phyloP scores from a whole-genome alignment of 2,888 invertebrate species.

The Girardia tigrina region DNA sequence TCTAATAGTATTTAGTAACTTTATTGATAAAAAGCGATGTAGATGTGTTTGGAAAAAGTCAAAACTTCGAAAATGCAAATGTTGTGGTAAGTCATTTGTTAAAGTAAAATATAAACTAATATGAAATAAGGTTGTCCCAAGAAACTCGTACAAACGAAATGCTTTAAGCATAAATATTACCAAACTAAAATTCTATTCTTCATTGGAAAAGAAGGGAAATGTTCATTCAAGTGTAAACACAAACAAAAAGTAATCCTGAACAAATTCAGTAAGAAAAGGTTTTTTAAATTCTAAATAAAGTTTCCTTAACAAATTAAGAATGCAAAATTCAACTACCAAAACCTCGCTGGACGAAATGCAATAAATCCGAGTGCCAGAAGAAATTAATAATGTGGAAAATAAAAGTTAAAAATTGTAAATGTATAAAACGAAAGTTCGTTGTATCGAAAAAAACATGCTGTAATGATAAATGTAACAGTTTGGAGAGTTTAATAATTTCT shows the following conservation, averaged over 20 bases:
- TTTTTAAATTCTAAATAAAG: no score
- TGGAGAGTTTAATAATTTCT: neutral
- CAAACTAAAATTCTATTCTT: neutral
- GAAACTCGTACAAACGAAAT: neutral
- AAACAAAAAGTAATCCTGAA: no score
- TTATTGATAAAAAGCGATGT: neutral
- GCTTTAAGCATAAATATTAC: neutral
- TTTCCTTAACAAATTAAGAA: no score
- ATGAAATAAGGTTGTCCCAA: slow-evolving; percentile 25
- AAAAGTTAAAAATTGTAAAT: slow-evolving; percentile 25
- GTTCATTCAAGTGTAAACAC: no score
- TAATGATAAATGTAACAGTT: neutral
- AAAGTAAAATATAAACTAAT: neutral
- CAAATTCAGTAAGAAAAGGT: no score
- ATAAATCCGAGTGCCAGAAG: neutral
- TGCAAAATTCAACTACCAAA: neutral
- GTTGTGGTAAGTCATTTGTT: slow-evolving; percentile 17
- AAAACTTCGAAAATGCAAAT: slow-evolving; percentile 10
- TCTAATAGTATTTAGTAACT: neutral
- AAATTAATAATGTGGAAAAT: neutral
- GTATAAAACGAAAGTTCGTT: neutral
- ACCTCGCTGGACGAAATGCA: neutral
- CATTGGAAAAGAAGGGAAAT: no score
- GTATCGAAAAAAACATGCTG: neutral
- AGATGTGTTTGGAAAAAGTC: neutral